A percentile compares a stretch with the other conserved stretches of the same genome.
These are phyloP conservation scores for Unio delphinus DNA, from an alignment of 2,888 invertebrate species.

Conservation along the genomic window DNA sequence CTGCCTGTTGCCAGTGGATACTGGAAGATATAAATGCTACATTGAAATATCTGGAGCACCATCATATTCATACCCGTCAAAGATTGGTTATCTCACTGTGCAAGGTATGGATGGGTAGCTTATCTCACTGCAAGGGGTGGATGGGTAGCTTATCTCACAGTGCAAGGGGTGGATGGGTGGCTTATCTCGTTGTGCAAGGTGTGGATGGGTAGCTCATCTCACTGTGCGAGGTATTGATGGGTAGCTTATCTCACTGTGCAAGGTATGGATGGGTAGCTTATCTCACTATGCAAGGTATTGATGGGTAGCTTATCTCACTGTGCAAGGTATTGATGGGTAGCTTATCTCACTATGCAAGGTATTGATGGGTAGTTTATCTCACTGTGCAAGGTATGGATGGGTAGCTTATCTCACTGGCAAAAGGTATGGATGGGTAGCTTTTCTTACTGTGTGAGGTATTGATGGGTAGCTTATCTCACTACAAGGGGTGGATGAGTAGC, in stretches of 20 bases:
- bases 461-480: background rate
- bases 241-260: too few relatives aligned
- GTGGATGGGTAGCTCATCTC: background rate
- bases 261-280: background rate
- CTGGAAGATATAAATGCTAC: conserved; percentile 60
- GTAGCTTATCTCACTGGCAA: conserved; percentile 41
- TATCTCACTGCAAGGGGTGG: background rate
- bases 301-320: conserved; percentile 30
- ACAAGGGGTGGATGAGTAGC: too few relatives aligned
- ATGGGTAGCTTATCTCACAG: background rate
- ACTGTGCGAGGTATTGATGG: too few relatives aligned
- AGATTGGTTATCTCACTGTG: conserved; percentile 50
- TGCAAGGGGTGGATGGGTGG: background rate
- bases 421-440: conserved; percentile 29
- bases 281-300: conserved; percentile 56
- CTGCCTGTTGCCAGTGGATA: conserved; percentile 56
- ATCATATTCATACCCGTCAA: conserved; percentile 43
- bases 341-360: too few relatives aligned
- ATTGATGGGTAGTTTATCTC: conserved; percentile 7
- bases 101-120: conserved; percentile 42
- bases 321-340: conserved; percentile 47
- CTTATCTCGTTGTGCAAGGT: background rate
- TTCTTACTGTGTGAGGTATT: conserved; percentile 56
- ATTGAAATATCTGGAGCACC: conserved; percentile 46
- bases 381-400: conserved; percentile 55